Evolutionary conservation across 2,888 invertebrate genomes (phyloP).

Genomic region (Drosophila lutescens): DNA sequence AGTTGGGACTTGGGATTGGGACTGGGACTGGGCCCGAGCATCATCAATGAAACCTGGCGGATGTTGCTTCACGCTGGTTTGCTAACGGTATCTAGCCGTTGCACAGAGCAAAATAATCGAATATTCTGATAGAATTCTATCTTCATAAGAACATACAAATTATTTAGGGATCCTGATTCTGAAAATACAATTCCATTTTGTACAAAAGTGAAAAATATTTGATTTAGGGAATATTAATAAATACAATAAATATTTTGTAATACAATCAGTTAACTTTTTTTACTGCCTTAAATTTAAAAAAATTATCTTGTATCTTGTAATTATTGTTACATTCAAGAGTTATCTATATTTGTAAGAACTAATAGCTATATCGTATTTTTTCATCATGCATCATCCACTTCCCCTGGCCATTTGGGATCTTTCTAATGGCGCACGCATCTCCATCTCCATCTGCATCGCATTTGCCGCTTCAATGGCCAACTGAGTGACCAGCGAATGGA

Average conservation of each 20-base stretch:
- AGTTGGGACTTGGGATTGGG: background rate
- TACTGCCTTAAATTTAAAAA: too few relatives aligned
- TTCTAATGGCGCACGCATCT: slow-evolving; percentile 72
- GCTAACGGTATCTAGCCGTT: slow-evolving; percentile 57
- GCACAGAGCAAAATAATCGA: background rate
- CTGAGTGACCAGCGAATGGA: slow-evolving; percentile 63
- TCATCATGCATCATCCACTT: background rate
- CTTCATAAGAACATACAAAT: too few relatives aligned
- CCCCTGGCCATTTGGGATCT: slow-evolving; percentile 44
- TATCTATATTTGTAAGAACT: too few relatives aligned
- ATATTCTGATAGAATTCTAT: background rate
- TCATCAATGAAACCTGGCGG: slow-evolving; percentile 70
- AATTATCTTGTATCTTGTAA: too few relatives aligned
- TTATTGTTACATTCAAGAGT: too few relatives aligned
- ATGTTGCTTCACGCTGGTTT: slow-evolving; percentile 58
- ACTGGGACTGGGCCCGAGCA: slow-evolving; percentile 49
- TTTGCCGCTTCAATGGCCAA: slow-evolving; percentile 72
- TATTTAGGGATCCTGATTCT: too few relatives aligned
- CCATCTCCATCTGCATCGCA: slow-evolving; percentile 53
- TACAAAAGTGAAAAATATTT: too few relatives aligned
- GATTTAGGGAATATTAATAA: too few relatives aligned
- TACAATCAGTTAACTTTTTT: too few relatives aligned
- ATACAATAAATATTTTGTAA: too few relatives aligned
- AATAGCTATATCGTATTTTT: background rate
- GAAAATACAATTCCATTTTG: too few relatives aligned